Percentiles rank a stretch among this genome's conserved stretches.
phyloP scores from a whole-genome alignment of 2,888 invertebrate genomes.

The Macropis europaea region DNA sequence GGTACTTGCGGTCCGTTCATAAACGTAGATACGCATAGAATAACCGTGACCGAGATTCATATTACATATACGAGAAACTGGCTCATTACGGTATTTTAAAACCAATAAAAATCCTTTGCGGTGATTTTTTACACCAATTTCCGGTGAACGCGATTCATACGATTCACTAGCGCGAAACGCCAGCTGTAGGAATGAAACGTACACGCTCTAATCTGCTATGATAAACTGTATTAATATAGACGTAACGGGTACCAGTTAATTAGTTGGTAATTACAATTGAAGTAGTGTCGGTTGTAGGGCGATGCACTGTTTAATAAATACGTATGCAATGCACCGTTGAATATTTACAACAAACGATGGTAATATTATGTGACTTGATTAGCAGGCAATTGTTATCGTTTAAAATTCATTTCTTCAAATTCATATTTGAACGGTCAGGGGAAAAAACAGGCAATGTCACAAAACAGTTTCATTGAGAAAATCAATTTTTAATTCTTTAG shows the following conservation, averaged over 20 bases:
- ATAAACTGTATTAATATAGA: constrained; percentile 50
- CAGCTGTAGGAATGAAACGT: constrained; percentile 30
- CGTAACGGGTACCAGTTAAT: constrained; percentile 39
- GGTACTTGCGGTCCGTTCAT: no score
- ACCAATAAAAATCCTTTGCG: constrained; percentile 18
- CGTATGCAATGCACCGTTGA: neutral
- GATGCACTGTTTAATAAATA: constrained; percentile 9
- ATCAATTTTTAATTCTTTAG: no score
- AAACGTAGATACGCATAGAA: no score
- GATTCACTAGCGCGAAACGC: neutral
- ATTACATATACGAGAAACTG: neutral
- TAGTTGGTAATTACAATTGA: constrained; percentile 45
- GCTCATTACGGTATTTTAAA: neutral
- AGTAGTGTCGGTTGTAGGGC: constrained; percentile 25
- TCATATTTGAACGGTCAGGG: no score
- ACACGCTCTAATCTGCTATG: constrained; percentile 34
- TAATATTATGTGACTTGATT: neutral
- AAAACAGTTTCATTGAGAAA: no score
- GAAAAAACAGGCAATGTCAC: no score
- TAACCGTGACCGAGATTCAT: constrained; percentile 19
- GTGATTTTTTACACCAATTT: neutral
- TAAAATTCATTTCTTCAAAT: no score
- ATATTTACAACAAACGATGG: constrained; percentile 8
- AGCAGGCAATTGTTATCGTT: neutral
- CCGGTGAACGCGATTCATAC: neutral